Conservation (phyloP, 2,888 invertebrate species). For the Nephrotoma flavescens region DNA sequence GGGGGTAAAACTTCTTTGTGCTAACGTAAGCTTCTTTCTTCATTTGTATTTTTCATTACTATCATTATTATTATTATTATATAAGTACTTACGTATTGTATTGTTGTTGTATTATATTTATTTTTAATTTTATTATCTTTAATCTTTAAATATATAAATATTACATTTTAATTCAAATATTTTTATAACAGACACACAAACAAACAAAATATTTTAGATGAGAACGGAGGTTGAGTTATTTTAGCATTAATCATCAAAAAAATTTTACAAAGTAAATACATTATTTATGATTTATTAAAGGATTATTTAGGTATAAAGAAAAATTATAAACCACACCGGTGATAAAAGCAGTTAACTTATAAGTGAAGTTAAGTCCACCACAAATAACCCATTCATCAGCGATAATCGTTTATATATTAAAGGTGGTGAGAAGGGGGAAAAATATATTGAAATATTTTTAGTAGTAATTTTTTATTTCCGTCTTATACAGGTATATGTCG, state of each 20-base stretch:
- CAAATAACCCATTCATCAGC: too few relatives aligned
- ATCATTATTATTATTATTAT: not conserved
- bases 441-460: too few relatives aligned
- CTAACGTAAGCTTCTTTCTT: not conserved
- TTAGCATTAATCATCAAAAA: not conserved
- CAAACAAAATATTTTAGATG: not conserved
- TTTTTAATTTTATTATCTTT: not conserved
- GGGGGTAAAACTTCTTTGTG: not conserved
- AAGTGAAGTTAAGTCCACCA: too few relatives aligned
- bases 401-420: too few relatives aligned
- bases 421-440: too few relatives aligned
- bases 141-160: not conserved
- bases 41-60: not conserved
- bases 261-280: not conserved
- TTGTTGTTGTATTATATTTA: not conserved
- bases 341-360: too few relatives aligned
- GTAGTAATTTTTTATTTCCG: too few relatives aligned
- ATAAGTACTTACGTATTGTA: not conserved
- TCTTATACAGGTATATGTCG: too few relatives aligned
- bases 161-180: not conserved
- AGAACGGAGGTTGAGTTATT: not conserved
- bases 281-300: too few relatives aligned
- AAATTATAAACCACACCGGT: too few relatives aligned
- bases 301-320: too few relatives aligned
- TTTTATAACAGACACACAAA: not conserved